A percentile compares a stretch with the other conserved stretches of the same genome.
phyloP scores from a whole-genome alignment of 2,797 vertebrate genomes.

The Pristis pectinata region DNA sequence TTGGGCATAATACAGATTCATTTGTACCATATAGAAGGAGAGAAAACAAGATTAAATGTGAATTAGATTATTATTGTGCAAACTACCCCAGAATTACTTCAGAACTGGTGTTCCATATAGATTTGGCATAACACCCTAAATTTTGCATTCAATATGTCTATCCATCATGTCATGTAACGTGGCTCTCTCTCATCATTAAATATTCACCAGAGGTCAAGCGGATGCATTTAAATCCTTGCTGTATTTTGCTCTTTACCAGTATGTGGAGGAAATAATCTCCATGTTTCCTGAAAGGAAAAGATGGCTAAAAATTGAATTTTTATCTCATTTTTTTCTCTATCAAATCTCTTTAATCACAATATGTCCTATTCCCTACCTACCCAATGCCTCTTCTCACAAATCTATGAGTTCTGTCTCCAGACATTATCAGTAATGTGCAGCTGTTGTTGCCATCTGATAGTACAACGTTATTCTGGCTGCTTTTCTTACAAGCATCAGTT shows the following conservation, averaged over 20 bases:
- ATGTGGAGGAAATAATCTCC: background rate
- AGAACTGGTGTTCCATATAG: too few species aligned
- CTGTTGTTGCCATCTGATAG: background rate
- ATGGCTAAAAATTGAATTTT: background rate
- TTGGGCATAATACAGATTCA: background rate
- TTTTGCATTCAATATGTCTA: too few species aligned
- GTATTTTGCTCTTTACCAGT: background rate
- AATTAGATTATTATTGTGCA: background rate
- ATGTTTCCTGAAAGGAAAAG: background rate
- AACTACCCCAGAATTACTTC: background rate
- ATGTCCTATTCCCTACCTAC: background rate
- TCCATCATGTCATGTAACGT: too few species aligned
- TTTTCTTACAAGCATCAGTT: background rate
- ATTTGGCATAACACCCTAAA: too few species aligned
- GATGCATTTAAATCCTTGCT: too few species aligned
- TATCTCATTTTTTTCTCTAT: background rate
- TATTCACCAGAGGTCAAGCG: too few species aligned
- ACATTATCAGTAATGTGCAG: background rate
- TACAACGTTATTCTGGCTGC: background rate
- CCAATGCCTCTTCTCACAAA: background rate
- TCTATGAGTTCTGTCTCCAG: background rate
- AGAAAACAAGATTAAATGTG: background rate
- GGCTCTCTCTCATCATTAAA: too few species aligned
- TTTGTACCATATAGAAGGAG: background rate
- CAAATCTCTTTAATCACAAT: background rate